Percentiles rank a stretch among this genome's conserved stretches.
Conservation (phyloP, 2,888 invertebrate genomes). For the Eudemis profundana region DNA sequence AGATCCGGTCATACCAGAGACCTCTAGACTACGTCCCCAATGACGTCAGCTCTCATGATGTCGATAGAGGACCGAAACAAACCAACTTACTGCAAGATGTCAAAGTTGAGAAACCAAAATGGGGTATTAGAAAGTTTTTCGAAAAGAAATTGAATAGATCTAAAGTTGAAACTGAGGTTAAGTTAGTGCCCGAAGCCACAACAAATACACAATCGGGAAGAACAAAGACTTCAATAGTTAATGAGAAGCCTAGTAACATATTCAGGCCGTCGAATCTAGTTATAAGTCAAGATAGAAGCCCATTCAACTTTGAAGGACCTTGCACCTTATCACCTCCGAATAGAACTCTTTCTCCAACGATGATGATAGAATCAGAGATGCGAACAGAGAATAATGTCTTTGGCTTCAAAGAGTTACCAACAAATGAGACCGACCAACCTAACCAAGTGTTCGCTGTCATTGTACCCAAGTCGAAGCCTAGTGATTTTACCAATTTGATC, state of each 20-base stretch:
- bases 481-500: slow-evolving; percentile 52
- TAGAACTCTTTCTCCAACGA: slow-evolving; percentile 75
- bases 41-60: slow-evolving; percentile 84
- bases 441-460: slow-evolving; percentile 81
- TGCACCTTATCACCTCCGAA: slow-evolving; percentile 80
- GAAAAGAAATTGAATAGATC: slow-evolving; percentile 66
- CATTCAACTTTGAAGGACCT: slow-evolving; percentile 71
- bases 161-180: slow-evolving; percentile 84
- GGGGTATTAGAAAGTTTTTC: slow-evolving; percentile 76
- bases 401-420: slow-evolving; percentile 74
- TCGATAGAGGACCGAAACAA: slow-evolving; percentile 71
- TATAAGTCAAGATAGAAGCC: slow-evolving; percentile 59
- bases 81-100: slow-evolving; percentile 74
- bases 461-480: slow-evolving; percentile 74
- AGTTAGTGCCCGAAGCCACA: slow-evolving; percentile 71
- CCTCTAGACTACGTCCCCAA: slow-evolving; percentile 89
- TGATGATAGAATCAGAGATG: slow-evolving; percentile 71
- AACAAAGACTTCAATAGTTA: slow-evolving; percentile 66
- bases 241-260: slow-evolving; percentile 67
- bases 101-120: slow-evolving; percentile 71
- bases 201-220: slow-evolving; percentile 53
- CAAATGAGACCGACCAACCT: slow-evolving; percentile 60
- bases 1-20: slow-evolving; percentile 73
- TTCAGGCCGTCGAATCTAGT: slow-evolving; percentile 70
- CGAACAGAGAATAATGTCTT: slow-evolving; percentile 77